Conservation (phyloP, 1,140 invertebrate genomes). For the Drosophila lacteicornis region DNA sequence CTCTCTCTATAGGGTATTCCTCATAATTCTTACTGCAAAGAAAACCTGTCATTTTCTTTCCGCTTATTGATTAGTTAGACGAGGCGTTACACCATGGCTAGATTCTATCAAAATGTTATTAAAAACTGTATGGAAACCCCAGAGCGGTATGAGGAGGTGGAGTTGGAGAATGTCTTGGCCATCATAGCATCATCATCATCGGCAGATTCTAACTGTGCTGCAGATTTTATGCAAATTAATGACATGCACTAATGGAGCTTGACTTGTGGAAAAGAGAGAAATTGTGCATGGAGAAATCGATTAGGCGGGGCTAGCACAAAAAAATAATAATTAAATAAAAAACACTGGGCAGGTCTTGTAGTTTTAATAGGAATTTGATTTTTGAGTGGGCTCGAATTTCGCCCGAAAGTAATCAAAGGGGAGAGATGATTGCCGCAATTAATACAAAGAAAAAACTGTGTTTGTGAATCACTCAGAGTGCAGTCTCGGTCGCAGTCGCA, state of each 20-base stretch:
- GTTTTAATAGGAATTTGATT: slow-evolving; percentile 13
- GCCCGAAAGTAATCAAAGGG: slow-evolving; percentile 26
- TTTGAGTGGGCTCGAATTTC: slow-evolving; percentile 13
- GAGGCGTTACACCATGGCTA: slow-evolving; percentile 50
- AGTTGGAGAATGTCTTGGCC: slow-evolving; percentile 24
- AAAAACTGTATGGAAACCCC: slow-evolving; percentile 22
- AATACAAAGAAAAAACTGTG: slow-evolving; percentile 59
- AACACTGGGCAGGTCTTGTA: slow-evolving; percentile 17
- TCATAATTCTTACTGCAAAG: background rate
- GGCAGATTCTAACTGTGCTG: slow-evolving; percentile 63
- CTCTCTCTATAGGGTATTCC: slow-evolving; percentile 3
- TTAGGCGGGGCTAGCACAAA: slow-evolving; percentile 30
- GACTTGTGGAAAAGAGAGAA: slow-evolving; percentile 40
- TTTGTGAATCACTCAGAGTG: slow-evolving; percentile 70
- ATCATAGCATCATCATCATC: slow-evolving; percentile 31
- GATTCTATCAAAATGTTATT: slow-evolving; percentile 75
- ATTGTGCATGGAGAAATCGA: slow-evolving; percentile 55
- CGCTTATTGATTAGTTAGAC: slow-evolving; percentile 71
- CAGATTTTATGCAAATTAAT: slow-evolving; percentile 77
- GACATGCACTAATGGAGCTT: slow-evolving; percentile 75
- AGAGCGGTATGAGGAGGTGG: slow-evolving; percentile 11
- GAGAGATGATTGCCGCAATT: slow-evolving; percentile 66
- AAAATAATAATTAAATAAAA: background rate
- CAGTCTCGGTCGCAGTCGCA: slow-evolving; percentile 28
- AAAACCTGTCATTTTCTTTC: slow-evolving; percentile 20